Evolutionary conservation across 2,797 vertebrate species (phyloP), one percentile per base, ranked within the genome.

Genomic region (Adrianichthys oophorus): DNA sequence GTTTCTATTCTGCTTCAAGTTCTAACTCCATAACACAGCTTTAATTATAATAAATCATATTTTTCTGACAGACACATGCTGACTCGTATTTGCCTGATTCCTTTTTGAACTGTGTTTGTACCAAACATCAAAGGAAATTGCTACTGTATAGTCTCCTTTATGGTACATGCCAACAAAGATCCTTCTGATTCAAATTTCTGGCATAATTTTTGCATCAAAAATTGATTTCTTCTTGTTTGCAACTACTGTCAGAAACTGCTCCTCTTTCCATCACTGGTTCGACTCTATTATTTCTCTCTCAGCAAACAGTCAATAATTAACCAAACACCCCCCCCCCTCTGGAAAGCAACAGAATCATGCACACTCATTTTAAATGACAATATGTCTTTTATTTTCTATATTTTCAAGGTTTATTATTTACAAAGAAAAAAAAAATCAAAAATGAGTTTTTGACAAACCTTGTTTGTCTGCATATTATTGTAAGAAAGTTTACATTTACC

Each of bases 381-480:
- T 91, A 91, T 89, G 90, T 92, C 84, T 85, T 93, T 93, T 92
- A 92, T 92, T 92, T 91, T 91, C 87, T 93, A 93, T 90, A 90
- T 91, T 92, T 92, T 92, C 91, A 93, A 93, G 92, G 89, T 93
- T 93, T 90, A 92, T 91, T 93, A 93, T 93, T 92, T 93, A 93
- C 91, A 93, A 93, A 92, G 81, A 87, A 93, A 89, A 91, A 89
- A 70, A 80, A 85, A 82, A 84, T 87, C 82, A 74, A 78, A 89
- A 89, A 90, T 79, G 52, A 68, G 68, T 83, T 88, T 90, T 91
- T 92, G 92, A 93, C 92, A 93, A 93, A 93, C 92, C 91, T 85
- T 82, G 91, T 93, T 93, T 92, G 91, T 92, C 92, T 92, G 92
- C 92, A 93, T 93, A 93, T 92, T 92, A 88, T 90, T 90, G 88